Evolutionary conservation across 2,797 vertebrate species (phyloP), one percentile per base, ranked within the genome.

Genomic region (Molothrus ater): DNA sequence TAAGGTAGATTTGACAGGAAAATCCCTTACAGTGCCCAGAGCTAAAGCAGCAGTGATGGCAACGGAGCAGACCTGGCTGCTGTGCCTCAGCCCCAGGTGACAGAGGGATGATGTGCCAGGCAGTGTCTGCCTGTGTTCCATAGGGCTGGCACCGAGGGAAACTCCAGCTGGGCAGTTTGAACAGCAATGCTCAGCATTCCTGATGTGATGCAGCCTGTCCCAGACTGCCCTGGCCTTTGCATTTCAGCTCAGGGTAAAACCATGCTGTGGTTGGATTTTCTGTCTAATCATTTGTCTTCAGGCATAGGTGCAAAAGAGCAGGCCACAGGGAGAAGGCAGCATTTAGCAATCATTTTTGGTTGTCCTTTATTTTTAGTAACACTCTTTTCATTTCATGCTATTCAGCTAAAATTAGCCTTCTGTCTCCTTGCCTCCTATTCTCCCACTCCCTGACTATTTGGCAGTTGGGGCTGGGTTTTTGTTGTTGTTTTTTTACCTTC

Each of bases 131-230:
- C 17, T 2, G 0, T 8, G 34, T 38, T 65, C 48, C 79, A 26
- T 0, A 18, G 43, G 21, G 36, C 21, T 71, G 48, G 21, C 40
- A 38, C 24, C 1, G 1, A 0, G 21, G 38, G 34, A n/a, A 76
- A 4, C 51, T 26, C 50, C 45, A 36, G 28, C 31, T 61, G n/a
- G 28, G 12, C 13, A 21, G 32, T 3, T 48, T 4, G 29, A 56
- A 9, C 28, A 36, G 24, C 18, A 43, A 4, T 32, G 73, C 34
- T 25, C 43, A 11, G 29, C 24, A 50, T 31, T n/a, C 43, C 21
- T 22, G 32, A 20, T 32, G n/a, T 14, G 51, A 9, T 42, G 32
- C 63, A 63, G 54, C 29, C 38, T 79, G 59, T 81, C 32, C 63
- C n/a, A 17, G 6, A 6, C 29, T 61, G 70, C 53, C 43, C 50